Evolutionary conservation across 2,888 invertebrate species (phyloP), one percentile per base, ranked within the genome.

Genomic region (Eilema caniola): DNA sequence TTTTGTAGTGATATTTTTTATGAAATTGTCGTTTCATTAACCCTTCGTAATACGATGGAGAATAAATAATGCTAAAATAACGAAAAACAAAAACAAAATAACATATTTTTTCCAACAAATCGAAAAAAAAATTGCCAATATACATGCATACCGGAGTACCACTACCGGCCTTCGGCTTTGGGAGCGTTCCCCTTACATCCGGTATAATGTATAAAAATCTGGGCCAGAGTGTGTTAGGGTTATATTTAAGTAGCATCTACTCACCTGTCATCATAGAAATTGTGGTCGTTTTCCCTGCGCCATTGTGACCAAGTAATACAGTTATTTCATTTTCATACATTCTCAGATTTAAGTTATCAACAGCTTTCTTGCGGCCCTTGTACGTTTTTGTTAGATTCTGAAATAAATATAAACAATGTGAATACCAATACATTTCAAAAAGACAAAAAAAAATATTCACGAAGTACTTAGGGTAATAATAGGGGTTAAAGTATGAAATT

Each of bases 231-330:
- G 41, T 20, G 47, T 47, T 47, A 20, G 47, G 20, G 47, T 41
- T n/a, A 10, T 25, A 11, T 16, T 62, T 41, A 24, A 31, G n/a
- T 65, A 20, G 16, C 5, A 4, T 31, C 23, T 62, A 72, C 64
- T 84, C 86, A 96, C 97, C 99, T 70, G 98, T 98, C 62, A 99
- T 93, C 97, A 99, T 98, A 0, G 98, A 98, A 96, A 99, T 98
- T 0, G 98, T 98, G 0, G 99, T 99, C 0, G 98, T 98, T 95
- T 99, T 99, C 20, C 99, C 99, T 62, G 99, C 99, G 11, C 99
- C 99, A 86, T 98, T 98, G 86, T 95, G 95, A 60, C 95, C 95
- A 70, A 95, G 83, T 78, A 95, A 87, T 71, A 98, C 98, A 3
- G 98, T 98, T 76, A 99, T 98, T 93, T 99, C 98, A 79, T 97